Conservation (phyloP, 2,888 invertebrate species). For the Andrena haemorrhoa region DNA sequence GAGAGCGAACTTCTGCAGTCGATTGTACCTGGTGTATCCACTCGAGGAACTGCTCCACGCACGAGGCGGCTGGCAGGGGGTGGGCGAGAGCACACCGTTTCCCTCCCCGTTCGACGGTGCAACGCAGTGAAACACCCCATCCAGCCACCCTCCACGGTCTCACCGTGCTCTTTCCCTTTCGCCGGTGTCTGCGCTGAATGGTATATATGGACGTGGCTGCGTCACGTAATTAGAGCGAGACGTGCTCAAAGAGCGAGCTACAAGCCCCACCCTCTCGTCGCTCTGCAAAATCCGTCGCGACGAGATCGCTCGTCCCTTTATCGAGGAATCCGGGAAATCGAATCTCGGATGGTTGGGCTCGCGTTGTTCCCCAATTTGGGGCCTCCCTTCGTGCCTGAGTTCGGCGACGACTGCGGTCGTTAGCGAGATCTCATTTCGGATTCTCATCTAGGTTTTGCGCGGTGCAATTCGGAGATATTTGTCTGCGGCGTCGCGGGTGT, state of each 20-base stretch:
- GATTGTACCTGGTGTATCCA: constrained; percentile 65
- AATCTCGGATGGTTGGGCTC: background rate
- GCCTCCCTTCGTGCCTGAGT: too few relatives aligned
- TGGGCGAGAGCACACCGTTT: constrained; percentile 14
- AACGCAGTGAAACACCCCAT: constrained; percentile 67
- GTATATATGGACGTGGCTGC: constrained; percentile 57
- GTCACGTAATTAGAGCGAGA: constrained; percentile 77
- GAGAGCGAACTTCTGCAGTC: constrained; percentile 59
- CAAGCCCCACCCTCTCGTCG: constrained; percentile 15
- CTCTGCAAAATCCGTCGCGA: constrained; percentile 55
- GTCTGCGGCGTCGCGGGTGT: too few relatives aligned
- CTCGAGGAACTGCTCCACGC: constrained; percentile 57
- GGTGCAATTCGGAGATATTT: too few relatives aligned
- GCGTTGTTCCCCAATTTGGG: background rate
- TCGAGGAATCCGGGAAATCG: constrained; percentile 55
- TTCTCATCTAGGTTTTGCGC: too few relatives aligned
- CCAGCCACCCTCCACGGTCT: constrained; percentile 53
- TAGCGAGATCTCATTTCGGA: background rate
- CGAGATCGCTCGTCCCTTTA: constrained; percentile 51
- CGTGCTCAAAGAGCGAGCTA: constrained; percentile 73
- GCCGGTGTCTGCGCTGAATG: constrained; percentile 35
- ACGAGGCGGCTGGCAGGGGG: constrained; percentile 38
- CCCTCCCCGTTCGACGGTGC: constrained; percentile 60
- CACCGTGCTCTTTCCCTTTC: constrained; percentile 49
- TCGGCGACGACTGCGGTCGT: too few relatives aligned